These are phyloP conservation scores for Philonicus albiceps DNA, from an alignment of 2,888 invertebrate species.

Conservation along the genomic window DNA sequence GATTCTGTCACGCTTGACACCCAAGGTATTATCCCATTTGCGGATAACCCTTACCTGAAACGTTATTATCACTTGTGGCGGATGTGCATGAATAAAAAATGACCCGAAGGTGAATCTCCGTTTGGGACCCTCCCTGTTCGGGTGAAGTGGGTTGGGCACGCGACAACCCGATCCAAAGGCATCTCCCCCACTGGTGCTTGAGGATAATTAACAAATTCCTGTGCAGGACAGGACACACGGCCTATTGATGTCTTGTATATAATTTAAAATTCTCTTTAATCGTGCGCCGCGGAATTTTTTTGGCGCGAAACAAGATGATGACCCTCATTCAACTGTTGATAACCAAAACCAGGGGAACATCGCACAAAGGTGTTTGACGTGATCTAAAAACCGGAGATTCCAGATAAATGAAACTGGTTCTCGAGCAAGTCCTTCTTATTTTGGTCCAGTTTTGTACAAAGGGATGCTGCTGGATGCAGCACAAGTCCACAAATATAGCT, in stretches of 20 bases:
- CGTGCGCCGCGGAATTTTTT: not conserved
- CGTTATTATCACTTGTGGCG: not conserved
- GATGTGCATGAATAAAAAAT: conserved; percentile 27
- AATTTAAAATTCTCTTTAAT: not conserved
- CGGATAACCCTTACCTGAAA: conserved; percentile 43
- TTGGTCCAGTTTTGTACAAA: conserved; percentile 16
- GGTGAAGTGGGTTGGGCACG: conserved; percentile 19
- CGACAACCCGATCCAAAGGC: not conserved
- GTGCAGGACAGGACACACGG: not conserved
- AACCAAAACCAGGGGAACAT: not conserved
- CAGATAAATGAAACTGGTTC: conserved; percentile 29
- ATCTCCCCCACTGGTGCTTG: not conserved
- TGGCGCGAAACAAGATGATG: not conserved
- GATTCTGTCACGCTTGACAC: conserved; percentile 12
- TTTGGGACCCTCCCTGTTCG: conserved; percentile 13
- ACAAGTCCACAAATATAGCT: not conserved
- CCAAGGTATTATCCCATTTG: conserved; percentile 36
- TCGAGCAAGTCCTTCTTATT: not conserved
- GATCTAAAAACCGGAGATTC: conserved; percentile 24
- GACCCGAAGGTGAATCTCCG: conserved; percentile 22
- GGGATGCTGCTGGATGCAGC: conserved; percentile 21
- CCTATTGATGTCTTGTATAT: not conserved
- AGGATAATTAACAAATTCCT: not conserved
- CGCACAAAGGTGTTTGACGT: not conserved
- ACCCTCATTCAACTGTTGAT: not conserved